phyloP scores from a whole-genome alignment of 2,113 vertebrate genomes.

The Pipa parva region DNA sequence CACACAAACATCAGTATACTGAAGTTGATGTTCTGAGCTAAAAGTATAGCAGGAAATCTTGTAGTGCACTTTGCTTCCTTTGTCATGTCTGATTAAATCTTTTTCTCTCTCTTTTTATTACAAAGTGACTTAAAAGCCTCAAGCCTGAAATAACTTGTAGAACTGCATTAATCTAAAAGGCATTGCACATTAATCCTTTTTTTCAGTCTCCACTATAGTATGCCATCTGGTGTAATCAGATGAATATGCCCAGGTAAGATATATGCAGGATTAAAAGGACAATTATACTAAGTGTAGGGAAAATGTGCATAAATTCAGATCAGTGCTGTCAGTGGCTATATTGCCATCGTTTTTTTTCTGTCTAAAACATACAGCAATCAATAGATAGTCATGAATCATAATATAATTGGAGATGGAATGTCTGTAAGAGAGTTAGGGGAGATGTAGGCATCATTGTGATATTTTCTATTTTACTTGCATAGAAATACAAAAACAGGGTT shows the following conservation, averaged over 20 bases:
- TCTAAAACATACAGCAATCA: background rate
- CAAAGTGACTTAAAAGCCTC: constrained; percentile 48
- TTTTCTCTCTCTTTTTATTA: constrained; percentile 28
- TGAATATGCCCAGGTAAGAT: constrained; percentile 43
- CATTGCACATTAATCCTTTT: constrained; percentile 43
- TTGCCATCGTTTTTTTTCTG: no score
- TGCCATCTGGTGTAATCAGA: constrained; percentile 42
- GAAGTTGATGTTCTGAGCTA: no score
- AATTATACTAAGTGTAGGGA: constrained; percentile 49
- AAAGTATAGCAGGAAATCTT: constrained; percentile 15
- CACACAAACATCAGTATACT: no score
- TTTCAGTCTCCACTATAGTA: constrained; percentile 39
- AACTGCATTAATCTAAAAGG: constrained; percentile 50
- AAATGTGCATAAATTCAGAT: constrained; percentile 37
- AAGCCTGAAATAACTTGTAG: constrained; percentile 45
- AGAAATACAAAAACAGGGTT: no score
- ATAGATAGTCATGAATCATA: background rate
- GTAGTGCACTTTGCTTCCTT: constrained; percentile 42
- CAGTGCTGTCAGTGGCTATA: background rate
- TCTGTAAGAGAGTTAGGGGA: no score
- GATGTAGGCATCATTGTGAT: no score
- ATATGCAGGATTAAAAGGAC: constrained; percentile 46
- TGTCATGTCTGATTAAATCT: constrained; percentile 48
- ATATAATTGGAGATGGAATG: background rate
- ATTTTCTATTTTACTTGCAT: no score